Base-by-base conservation (phyloP, 2,888 invertebrate genomes). In the Zaprionus bogoriensis region DNA sequence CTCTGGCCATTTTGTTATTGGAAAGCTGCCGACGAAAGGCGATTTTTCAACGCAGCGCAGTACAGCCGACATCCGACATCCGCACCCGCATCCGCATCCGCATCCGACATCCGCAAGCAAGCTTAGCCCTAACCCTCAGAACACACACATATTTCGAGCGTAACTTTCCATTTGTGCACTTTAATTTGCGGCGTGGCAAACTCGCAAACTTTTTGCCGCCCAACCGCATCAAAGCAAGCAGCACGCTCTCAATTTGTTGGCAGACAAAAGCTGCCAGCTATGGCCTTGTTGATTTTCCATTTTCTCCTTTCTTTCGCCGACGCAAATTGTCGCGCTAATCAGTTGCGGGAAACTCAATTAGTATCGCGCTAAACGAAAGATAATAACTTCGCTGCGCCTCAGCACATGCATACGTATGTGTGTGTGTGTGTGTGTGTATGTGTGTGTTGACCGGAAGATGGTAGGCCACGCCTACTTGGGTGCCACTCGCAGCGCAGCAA, bases 131-230 rank as follows among this genome's bases (percentile, higher is more conserved):
- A 38, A 28, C 9, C 17, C 50, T 14, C 27, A 28, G 1, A 12
- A 52, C 32, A 62, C 50, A 54, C 45, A 68, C 78, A 55, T 78
- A 53, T 75, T 66, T 67, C 17, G 3, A 63, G 63, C 60, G 28
- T 59, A 72, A 80, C 63, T 80, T 79, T 67, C 53, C 72, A 80
- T 80, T 79, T 80, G 78, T 74, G 78, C 79, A 84, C 84, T 80
- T 84, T 80, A 80, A 80, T 84, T 81, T 80, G 79, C 84, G 79
- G 84, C 62, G 53, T 32, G 45, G 62, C 47, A 36, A 74, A 64
- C 73, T 78, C 45, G 50, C 74, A 71, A 63, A n/a, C n/a, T 59
- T 57, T 41, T 62, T 59, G 50, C 57, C 57, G 38, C 41, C 62
- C 60, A 52, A 75, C 74, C 74, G 76, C 76, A 74, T 75, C 74